Base-by-base conservation (phyloP, 2,888 invertebrate genomes). In the Tuta absoluta region DNA sequence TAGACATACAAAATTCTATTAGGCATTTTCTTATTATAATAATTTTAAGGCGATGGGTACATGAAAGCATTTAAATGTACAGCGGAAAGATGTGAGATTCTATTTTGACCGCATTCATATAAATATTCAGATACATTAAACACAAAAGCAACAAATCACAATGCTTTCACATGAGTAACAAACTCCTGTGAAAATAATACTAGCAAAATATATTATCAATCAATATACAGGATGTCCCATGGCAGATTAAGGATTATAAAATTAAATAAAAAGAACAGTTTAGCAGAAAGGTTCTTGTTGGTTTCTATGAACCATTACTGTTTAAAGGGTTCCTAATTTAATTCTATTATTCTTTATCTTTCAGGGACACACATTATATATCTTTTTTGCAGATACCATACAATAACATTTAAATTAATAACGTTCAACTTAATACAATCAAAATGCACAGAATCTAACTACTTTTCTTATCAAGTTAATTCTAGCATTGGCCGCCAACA, bases 1-100 rank as follows among this genome's bases (percentile, higher is more conserved):
- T 65, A 63, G 71, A 69, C 69, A 62, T 65, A 68, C 33, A 62
- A 71, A 60, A 70, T 60, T 66, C 67, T 65, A 64, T 63, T 60
- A 66, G 68, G 60, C 67, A 71, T 66, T 65, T 69, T 17, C 60
- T 66, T 67, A 63, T 65, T 59, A 63, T 66, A 64, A 67, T 57
- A 64, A 56, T 49, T 65, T 48, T 64, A 68, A 65, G 66, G 63
- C 63, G 48, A 68, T 65, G 63, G 69, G 69, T 67, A 71, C 65
- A 68, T 63, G 63, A 62, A 69, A 66, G 66, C 66, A 21, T 56
- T 38, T 21, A 63, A 57, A 65, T 69, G 28, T 69, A 69, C 67
- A 68, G 66, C 67, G 62, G 62, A 62, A 63, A 63, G 37, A 63
- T 41, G 63, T 66, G 67, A 67, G 67, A 69, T 67, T 69, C 66